Base-by-base conservation (phyloP, 2,888 invertebrate species). In the Sarcophaga rosellei region DNA sequence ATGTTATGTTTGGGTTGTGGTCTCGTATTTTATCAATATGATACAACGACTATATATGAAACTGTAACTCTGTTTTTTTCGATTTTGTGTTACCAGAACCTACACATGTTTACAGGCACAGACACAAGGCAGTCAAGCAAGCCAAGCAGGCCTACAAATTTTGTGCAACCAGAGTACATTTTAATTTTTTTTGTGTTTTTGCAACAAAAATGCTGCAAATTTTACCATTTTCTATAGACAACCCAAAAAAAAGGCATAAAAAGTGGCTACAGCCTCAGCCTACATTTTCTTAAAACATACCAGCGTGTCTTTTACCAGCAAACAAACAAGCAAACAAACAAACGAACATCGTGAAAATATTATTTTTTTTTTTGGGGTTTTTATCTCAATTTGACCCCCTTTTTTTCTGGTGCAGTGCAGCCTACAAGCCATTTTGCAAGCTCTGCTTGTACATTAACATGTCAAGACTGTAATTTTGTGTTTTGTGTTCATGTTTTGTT, bases 1-100 rank as follows among this genome's bases (percentile, higher is more conserved):
- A 70, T 86, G 86, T 84, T 84, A 72, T 84, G 86, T 86, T 86
- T 86, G 74, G 84, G 77, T 81, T 86, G 86, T 78, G 86, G 86
- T 86, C 86, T 86, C 86, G 81, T 86, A 86, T 86, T 86, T 86
- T 86, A 86, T 81, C 86, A 84, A 84, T 81, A 84, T 86, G 86
- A 86, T 86, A 84, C 77, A 35, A 35, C 35, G 8, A 35, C 84
- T 72, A 69, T 69, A 25, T 25, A 47, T 53, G 53, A 53, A 4
- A 15, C 15, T 53, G 53, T 17, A 5, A 53, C 17, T 53, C 53
- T 53, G 53, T 53, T 53, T 12, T 53, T 15, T 11, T 47, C 5
- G 0, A 17, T 15, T 17, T 53, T 12, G 17, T 17, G 10, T 68
- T 65, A 83, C 77, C 45, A 83, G 69, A 79, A 65, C 86, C 82